Evolutionary conservation across 2,888 invertebrate genomes (phyloP), one percentile per base, ranked within the genome.

Genomic region (Cheilosia grossa): DNA sequence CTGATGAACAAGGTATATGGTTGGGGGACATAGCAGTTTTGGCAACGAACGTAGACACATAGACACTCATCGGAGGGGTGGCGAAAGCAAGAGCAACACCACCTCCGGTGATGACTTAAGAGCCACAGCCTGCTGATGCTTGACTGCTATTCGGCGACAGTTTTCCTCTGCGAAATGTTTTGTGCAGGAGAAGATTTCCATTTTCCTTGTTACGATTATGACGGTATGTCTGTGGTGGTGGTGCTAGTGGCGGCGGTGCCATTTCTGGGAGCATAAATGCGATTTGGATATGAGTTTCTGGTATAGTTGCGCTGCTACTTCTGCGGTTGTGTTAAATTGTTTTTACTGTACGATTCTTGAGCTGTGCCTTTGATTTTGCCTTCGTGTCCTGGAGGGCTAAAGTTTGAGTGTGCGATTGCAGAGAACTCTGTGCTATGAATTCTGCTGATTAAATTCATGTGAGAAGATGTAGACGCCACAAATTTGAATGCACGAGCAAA

Each of bases 131-230:
- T 79, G 24, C 47, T 85, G 70, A 59, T 56, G 70, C 75, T 80
- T 75, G 64, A 75, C 66, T 85, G 51, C 74, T 75, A 54, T 70
- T 44, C 61, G 80, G 80, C 61, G 70, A 80, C 80, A 85, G 54
- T 69, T 54, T 80, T 75, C 70, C 64, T 59, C 63, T n/a, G 42
- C 54, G 27, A 59, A 40, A 69, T 69, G 51, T 24, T 54, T 64
- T 58, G 47, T 59, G 53, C 44, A 47, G 42, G 82, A 53, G 80
- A 78, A 47, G 80, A 63, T 83, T 83, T 69, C 40, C 47, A 19
- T 69, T 58, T 69, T 69, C 59, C 63, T 69, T 64, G 42, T 56
- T 58, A 44, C 42, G 37, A 30, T 24, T 47, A 4, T 27, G 27
- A 6, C 27, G 30, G 44, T 27, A 6, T 30, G 64, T 5, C 4